Evolutionary conservation across 2,888 invertebrate genomes (phyloP), one percentile per base, ranked within the genome.

Genomic region (Itoplectis maculator): DNA sequence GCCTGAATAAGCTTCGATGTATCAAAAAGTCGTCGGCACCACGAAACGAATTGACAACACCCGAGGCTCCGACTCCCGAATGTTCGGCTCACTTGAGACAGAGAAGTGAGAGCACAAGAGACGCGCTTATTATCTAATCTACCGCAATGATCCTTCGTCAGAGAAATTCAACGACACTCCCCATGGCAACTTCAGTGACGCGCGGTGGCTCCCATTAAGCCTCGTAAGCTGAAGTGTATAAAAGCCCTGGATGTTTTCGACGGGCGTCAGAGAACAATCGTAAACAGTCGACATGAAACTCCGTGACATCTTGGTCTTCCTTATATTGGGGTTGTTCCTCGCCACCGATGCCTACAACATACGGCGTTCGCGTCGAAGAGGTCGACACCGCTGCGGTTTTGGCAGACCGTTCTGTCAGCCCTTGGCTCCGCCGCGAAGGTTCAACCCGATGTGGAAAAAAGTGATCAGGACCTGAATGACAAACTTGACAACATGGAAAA

Each of bases 91-190:
- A 29, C 40, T 47, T 29, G n/a, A 13, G 4, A 13, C 20, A n/a
- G n/a, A 45, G 11, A 65, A 45, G 7, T 29, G n/a, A 23, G 23
- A n/a, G 4, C 42, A 20, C 13, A 20, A 11, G 5, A 42, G 42
- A 42, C 13, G 11, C 18, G 20, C 23, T n/a, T 45, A 65, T 45
- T 29, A 65, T 65, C n/a, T 45, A 45, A 65, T 65, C 45, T 45
- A 45, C 2, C 23, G 45, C 45, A 65, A 65, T 23, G 29, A 65
- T 20, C 11, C 45, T 7, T 42, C 45, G 13, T 45, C 45, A 47
- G 23, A 47, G 23, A 65, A 65, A 45, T 65, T 65, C 15, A 11
- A 37, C 61, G 61, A 18, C n/a, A 61, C 15, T 61, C 23, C 9
- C 47, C 47, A 15, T 9, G n/a, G n/a, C 0, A 15, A 3, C 18